Conservation (phyloP, 2,888 invertebrate genomes). For the Neoascia interrupta region DNA sequence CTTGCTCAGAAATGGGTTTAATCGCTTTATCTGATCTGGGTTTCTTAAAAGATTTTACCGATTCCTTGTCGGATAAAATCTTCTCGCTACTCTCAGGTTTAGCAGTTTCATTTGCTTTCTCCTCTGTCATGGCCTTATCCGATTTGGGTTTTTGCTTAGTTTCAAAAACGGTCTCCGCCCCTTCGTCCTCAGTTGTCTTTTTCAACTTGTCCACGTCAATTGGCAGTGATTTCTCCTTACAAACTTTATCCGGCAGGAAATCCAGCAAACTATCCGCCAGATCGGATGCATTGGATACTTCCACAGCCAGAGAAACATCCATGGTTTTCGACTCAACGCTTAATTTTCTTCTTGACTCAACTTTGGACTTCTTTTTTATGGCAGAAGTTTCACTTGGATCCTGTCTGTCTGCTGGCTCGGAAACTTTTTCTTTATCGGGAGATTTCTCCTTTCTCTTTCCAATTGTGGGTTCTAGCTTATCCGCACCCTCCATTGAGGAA, state of each 20-base stretch:
- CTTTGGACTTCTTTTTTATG: constrained; percentile 13
- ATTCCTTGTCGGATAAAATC: not conserved
- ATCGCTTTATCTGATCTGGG: constrained; percentile 14
- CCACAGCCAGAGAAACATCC: constrained; percentile 50
- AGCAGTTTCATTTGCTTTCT: not conserved
- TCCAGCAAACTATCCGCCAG: constrained; percentile 66
- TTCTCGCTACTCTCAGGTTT: not conserved
- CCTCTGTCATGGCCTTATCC: no score
- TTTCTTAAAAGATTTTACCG: constrained; percentile 23
- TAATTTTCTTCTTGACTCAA: constrained; percentile 20
- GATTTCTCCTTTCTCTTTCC: not conserved
- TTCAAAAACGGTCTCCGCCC: not conserved
- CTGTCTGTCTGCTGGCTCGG: not conserved
- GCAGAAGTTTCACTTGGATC: not conserved
- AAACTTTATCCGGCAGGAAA: constrained; percentile 19
- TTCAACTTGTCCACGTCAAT: constrained; percentile 26
- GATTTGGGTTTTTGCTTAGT: not conserved
- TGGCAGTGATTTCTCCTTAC: not conserved
- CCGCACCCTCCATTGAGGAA: constrained; percentile 19
- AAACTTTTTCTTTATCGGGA: not conserved
- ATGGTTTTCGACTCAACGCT: constrained; percentile 13
- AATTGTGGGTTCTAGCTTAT: not conserved
- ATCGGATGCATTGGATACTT: constrained; percentile 65
- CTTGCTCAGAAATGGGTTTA: not conserved
- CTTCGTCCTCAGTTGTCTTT: constrained; percentile 4